Conservation (phyloP, 1,140 invertebrate genomes). For the Drosophila ohnishii region DNA sequence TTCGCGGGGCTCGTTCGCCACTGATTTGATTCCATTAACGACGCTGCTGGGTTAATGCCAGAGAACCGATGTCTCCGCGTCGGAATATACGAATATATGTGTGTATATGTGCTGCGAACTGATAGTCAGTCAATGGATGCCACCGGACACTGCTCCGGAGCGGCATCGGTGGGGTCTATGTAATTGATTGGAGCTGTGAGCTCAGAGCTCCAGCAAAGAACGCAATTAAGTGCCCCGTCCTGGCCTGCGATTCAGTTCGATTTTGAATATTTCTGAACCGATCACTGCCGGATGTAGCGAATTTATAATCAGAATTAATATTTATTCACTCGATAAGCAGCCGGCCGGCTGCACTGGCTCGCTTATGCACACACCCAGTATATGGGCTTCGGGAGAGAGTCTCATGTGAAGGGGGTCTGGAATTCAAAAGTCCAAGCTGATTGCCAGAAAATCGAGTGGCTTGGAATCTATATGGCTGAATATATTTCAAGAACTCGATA, state of each 20-base stretch:
- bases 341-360: slow-evolving; percentile 20
- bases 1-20: slow-evolving; percentile 49
- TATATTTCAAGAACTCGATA: slow-evolving; percentile 47
- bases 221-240: slow-evolving; percentile 49
- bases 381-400: not conserved
- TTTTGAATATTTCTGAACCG: slow-evolving; percentile 32
- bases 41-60: slow-evolving; percentile 37
- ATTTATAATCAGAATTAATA: slow-evolving; percentile 46
- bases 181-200: slow-evolving; percentile 54
- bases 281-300: slow-evolving; percentile 49
- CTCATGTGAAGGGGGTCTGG: slow-evolving; percentile 11
- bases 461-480: slow-evolving; percentile 40
- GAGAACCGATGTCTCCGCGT: slow-evolving; percentile 12
- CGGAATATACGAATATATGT: slow-evolving; percentile 8
- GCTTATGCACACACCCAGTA: slow-evolving; percentile 30
- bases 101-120: slow-evolving; percentile 2
- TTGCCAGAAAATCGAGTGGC: slow-evolving; percentile 37
- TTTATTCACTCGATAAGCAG: slow-evolving; percentile 42
- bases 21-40: slow-evolving; percentile 71
- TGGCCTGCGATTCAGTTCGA: slow-evolving; percentile 15
- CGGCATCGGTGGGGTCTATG: slow-evolving; percentile 18
- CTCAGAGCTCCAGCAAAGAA: slow-evolving; percentile 31
- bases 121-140: slow-evolving; percentile 33
- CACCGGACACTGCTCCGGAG: not conserved
- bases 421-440: slow-evolving; percentile 37